Evolutionary conservation across 1,140 invertebrate genomes (phyloP), one percentile per base, ranked within the genome.

Genomic region (Druon quercuslanigerum): DNA sequence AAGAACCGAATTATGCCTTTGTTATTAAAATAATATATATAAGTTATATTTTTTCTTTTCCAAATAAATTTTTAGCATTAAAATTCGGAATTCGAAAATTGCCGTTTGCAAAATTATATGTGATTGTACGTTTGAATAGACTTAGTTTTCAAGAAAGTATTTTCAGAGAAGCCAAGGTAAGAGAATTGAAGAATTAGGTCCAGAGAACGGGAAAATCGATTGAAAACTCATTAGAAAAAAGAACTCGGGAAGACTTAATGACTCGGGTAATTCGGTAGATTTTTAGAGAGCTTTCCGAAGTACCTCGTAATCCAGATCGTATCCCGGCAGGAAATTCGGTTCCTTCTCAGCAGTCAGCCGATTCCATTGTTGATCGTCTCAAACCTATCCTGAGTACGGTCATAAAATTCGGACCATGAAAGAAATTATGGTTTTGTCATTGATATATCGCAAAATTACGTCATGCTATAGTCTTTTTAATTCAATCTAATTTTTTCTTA

Each of bases 221-320:
- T 16, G 60, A 66, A 66, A 66, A 66, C 60, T 66, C 60, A 66
- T 66, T 66, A 66, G 60, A 66, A 66, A 66, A 66, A 66, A 66
- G 60, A 66, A 66, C 60, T 66, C 60, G 40, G 60, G 60, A 66
- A 66, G 60, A 66, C 60, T 66, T 66, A 66, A 66, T 66, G 60
- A 66, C 60, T 40, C 60, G 60, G 60, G 60, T 66, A 66, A 66
- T 66, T 66, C 60, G 60, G 60, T 66, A 40, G 60, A 66, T 66
- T 66, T 66, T 66, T 66, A 66, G 60, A 66, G 60, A 66, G 33
- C 60, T 66, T 33, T 66, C n/a, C 14, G 33, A 66, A 66, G 60
- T 66, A 66, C 60, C 60, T 66, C 60, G 60, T 66, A 66, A 66
- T 66, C 20, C 33, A 66, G 60, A 66, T 66, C 60, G 60, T 66